Conservation (phyloP, 2,888 invertebrate genomes). For the Coenonympha glycerion region DNA sequence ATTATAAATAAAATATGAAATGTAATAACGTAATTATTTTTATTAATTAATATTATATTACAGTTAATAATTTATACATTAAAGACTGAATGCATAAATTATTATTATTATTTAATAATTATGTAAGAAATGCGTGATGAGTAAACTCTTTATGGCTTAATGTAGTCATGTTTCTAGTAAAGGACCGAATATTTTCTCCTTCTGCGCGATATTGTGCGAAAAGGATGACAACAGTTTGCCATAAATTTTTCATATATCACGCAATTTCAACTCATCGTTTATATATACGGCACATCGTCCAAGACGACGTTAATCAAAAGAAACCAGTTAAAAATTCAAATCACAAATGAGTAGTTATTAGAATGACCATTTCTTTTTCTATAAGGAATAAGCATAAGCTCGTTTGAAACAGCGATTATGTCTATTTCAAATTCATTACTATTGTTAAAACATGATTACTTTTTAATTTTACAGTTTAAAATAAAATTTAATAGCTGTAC, state of each 20-base stretch:
- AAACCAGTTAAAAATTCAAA: too few species aligned
- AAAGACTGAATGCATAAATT: too few species aligned
- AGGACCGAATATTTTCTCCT: neutral
- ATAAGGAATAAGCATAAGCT: too few species aligned
- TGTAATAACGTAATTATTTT: neutral
- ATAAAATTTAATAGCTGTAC: too few species aligned
- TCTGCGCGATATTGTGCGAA: neutral
- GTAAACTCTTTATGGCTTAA: neutral
- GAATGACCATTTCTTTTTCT: too few species aligned
- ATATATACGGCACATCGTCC: neutral
- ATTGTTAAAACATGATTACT: too few species aligned
- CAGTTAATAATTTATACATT: neutral
- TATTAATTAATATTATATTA: constrained; percentile 1
- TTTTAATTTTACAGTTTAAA: too few species aligned
- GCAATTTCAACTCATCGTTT: constrained; percentile 2
- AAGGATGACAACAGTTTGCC: neutral
- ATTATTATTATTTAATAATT: too few species aligned
- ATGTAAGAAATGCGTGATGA: constrained; percentile 1
- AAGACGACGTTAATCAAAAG: too few species aligned
- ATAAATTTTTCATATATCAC: neutral
- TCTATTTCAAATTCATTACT: too few species aligned
- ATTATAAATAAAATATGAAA: neutral
- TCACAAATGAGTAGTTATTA: too few species aligned
- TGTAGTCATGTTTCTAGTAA: neutral
- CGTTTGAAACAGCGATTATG: too few species aligned